phyloP scores from a whole-genome alignment of 1,140 invertebrate species.

The Coptotermes formosanus region DNA sequence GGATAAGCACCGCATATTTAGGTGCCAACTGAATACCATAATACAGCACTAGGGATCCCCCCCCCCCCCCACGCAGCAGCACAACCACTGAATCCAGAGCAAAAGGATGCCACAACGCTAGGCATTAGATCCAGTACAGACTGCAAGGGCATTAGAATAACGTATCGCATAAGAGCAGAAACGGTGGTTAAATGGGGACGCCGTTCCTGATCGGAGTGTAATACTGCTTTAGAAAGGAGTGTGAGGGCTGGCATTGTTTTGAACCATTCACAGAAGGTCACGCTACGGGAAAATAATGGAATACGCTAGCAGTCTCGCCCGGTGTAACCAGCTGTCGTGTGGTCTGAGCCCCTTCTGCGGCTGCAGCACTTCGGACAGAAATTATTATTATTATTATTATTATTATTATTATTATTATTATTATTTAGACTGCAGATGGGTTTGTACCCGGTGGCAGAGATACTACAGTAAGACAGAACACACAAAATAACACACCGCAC shows the following conservation, averaged over 20 bases:
- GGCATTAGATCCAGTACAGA: neutral
- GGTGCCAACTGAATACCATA: neutral
- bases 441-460: too few relatives aligned
- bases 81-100: neutral
- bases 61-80: neutral
- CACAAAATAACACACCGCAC: too few relatives aligned
- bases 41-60: neutral
- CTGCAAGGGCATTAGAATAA: neutral
- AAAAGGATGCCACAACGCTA: neutral
- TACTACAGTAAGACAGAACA: too few relatives aligned
- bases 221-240: neutral
- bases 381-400: too few relatives aligned
- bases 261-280: neutral
- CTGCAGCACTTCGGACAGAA: neutral
- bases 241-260: too few relatives aligned
- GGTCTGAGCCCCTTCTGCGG: neutral
- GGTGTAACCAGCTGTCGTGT: neutral
- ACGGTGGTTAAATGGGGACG: neutral
- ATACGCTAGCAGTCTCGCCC: neutral
- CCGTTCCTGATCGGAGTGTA: neutral
- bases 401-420: too few relatives aligned
- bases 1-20: neutral
- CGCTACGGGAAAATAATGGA: neutral
- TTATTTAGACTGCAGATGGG: too few relatives aligned
- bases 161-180: neutral